phyloP scores from a whole-genome alignment of 1,140 invertebrate genomes.

The Anagrus nilaparvatae region DNA sequence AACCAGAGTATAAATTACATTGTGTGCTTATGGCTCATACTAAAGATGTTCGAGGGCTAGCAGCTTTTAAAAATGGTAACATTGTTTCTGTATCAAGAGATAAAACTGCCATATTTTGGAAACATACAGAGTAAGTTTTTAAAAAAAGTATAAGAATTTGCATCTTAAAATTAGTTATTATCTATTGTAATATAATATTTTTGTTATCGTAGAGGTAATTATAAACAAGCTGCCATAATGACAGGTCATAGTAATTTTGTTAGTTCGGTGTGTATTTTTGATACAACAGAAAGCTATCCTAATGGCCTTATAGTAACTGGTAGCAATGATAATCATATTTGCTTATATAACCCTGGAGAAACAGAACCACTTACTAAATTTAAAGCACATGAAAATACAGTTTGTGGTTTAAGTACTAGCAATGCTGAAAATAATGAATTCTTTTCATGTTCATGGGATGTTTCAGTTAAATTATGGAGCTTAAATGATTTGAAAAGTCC shows the following conservation, averaged over 20 bases:
- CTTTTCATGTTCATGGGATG: constrained; percentile 85
- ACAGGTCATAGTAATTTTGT: constrained; percentile 81
- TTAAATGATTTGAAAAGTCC: constrained; percentile 41
- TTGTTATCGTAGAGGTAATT: constrained; percentile 22
- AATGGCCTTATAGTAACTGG: constrained; percentile 77
- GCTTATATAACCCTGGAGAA: constrained; percentile 57
- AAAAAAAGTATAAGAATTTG: background rate
- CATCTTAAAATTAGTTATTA: background rate
- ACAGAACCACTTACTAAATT: constrained; percentile 54
- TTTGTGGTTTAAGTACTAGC: constrained; percentile 54
- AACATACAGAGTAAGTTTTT: constrained; percentile 57
- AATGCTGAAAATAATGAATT: constrained; percentile 43
- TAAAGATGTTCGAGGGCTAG: constrained; percentile 71
- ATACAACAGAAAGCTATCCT: constrained; percentile 55
- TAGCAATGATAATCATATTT: constrained; percentile 77
- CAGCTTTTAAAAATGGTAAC: constrained; percentile 52
- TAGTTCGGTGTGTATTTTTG: constrained; percentile 63
- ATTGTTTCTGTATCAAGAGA: constrained; percentile 81
- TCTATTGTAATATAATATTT: background rate
- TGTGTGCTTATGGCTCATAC: constrained; percentile 67
- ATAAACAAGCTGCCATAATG: constrained; percentile 54
- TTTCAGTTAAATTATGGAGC: constrained; percentile 73
- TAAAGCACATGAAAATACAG: constrained; percentile 70
- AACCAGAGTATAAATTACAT: constrained; percentile 58
- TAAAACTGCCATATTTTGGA: constrained; percentile 75